Evolutionary conservation across 2,888 invertebrate genomes (phyloP), one percentile per base, ranked within the genome.

Genomic region (Caenorhabditis sp.): DNA sequence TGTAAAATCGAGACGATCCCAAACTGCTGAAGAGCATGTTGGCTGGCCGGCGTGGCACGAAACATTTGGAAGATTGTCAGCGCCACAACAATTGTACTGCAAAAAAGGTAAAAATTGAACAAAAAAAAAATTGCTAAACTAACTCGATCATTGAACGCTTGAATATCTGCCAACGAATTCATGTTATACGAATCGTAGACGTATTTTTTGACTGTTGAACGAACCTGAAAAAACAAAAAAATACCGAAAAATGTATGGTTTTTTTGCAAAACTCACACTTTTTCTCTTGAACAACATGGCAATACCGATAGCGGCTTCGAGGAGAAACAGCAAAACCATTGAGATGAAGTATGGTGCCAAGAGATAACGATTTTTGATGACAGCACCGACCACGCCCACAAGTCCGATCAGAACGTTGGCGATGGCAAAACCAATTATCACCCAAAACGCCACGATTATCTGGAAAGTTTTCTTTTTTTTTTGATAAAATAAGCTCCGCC

Each of bases 1-100:
- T 24, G 78, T 78, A 66, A 80, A 84, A 70, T 83, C 81, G 23
- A 84, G 80, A n/a, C 81, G 79, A 55, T 84, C 81, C 83, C 83
- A 84, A 53, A 84, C 83, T 24, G 83, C 77, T 0, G 77, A 66
- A 1, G 83, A 76, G 67, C 85, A 85, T 8, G 81, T 77, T 14
- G 81, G 81, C 65, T 83, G 69, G 36, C 77, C 69, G 23, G 60
- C 61, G 57, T 57, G 21, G 58, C 78, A 79, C 10, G 53, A 36
- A 12, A 68, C 27, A 50, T 75, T 76, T 14, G 69, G 65, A 10
- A 70, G 67, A 36, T 70, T 74, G 14, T 76, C 71, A 31, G 79
- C 77, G 17, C 82, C 81, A 54, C 83, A 83, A 67, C 83, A 83
- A 53, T 81, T 77, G 71, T 82, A 83, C 81, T 82, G 73, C 36